phyloP scores from a whole-genome alignment of 2,888 invertebrate genomes.

The Phoronis australis region DNA sequence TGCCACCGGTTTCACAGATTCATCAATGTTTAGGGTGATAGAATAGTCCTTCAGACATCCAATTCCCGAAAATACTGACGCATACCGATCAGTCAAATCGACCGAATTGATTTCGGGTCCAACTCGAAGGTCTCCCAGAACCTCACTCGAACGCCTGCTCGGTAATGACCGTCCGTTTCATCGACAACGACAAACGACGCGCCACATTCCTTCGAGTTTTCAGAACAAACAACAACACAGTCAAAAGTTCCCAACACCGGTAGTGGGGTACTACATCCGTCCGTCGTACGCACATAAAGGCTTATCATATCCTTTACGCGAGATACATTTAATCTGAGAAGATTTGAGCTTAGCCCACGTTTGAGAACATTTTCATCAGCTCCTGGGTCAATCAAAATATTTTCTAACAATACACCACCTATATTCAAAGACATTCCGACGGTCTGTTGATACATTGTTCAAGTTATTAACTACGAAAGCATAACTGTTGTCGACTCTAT shows the following conservation, averaged over 20 bases:
- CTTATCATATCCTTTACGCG: neutral
- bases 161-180: conserved; percentile 1
- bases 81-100: neutral
- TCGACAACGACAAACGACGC: conserved; percentile 4
- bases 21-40: too few relatives aligned
- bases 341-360: neutral
- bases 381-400: neutral
- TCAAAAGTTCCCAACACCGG: neutral
- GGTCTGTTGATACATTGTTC: neutral
- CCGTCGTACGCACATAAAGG: conserved; percentile 1
- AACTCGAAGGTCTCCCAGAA: neutral
- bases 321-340: neutral
- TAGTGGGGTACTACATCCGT: neutral
- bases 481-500: neutral
- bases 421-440: neutral
- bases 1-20: too few relatives aligned
- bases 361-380: neutral
- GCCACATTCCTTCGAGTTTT: neutral
- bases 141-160: neutral
- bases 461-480: neutral
- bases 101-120: neutral
- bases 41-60: neutral
- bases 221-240: neutral
- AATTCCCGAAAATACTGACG: too few relatives aligned
- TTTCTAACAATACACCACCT: conserved; percentile 1